Conservation (phyloP, 1,140 invertebrate species). For the Oscheius sp. region DNA sequence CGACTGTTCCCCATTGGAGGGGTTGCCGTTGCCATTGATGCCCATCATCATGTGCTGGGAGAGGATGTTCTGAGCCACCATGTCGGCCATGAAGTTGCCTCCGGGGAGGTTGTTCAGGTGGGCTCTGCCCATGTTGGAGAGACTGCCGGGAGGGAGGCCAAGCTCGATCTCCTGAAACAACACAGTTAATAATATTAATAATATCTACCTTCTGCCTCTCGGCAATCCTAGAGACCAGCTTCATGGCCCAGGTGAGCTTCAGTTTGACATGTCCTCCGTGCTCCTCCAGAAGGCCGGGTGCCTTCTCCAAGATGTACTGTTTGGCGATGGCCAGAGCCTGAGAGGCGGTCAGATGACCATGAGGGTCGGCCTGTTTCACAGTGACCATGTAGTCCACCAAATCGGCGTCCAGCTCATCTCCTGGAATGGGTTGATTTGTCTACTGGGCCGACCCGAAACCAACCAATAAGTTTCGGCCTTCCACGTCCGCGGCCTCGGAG, state of each 20-base stretch:
- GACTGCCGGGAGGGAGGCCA: slow-evolving; percentile 39
- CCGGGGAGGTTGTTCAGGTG: slow-evolving; percentile 15
- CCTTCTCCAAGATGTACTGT: slow-evolving; percentile 53
- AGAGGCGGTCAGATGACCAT: slow-evolving; percentile 54
- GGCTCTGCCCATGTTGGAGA: slow-evolving; percentile 26
- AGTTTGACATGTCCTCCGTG: slow-evolving; percentile 58
- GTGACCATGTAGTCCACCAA: slow-evolving; percentile 57
- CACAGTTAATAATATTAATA: neutral
- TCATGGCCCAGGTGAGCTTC: slow-evolving; percentile 60
- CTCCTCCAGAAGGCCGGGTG: slow-evolving; percentile 54
- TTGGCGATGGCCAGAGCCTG: slow-evolving; percentile 51
- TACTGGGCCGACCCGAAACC: neutral
- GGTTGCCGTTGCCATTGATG: neutral
- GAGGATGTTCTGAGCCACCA: slow-evolving; percentile 30
- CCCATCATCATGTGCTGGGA: slow-evolving; percentile 15
- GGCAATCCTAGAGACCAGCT: slow-evolving; percentile 46
- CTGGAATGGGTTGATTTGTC: neutral
- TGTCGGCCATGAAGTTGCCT: slow-evolving; percentile 31
- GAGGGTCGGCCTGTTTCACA: slow-evolving; percentile 47
- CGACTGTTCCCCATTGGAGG: neutral
- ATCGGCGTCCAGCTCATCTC: slow-evolving; percentile 58
- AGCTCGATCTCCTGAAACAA: slow-evolving; percentile 32
- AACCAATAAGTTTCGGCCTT: too few relatives aligned
- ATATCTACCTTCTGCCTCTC: slow-evolving; percentile 39
- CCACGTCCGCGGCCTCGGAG: slow-evolving; percentile 53